Percentiles rank a stretch among this genome's conserved stretches.
phyloP scores from a whole-genome alignment of 1,140 invertebrate genomes.

The Trinorchestia longiramus region DNA sequence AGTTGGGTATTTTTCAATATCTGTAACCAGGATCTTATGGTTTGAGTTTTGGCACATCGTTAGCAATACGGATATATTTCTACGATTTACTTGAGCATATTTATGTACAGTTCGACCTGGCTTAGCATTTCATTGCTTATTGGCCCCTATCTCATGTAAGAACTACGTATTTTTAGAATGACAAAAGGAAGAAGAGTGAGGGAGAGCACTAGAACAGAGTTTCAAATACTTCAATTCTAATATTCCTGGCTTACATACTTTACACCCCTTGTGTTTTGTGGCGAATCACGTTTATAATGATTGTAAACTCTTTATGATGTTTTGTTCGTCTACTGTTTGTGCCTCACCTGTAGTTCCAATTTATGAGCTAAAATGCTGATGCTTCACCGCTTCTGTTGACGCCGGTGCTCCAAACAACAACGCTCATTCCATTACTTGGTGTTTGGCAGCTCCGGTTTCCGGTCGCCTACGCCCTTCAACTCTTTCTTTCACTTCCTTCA shows the following conservation, averaged over 20 bases:
- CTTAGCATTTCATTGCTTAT: not conserved
- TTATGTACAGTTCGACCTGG: not conserved
- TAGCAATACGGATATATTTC: not conserved
- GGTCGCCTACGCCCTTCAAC: not conserved
- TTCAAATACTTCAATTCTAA: not conserved
- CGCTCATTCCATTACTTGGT: not conserved
- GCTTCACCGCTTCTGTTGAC: not conserved
- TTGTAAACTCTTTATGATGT: not conserved
- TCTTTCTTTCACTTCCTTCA: slow-evolving; percentile 20
- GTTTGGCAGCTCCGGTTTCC: slow-evolving; percentile 2
- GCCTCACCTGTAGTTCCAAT: not conserved
- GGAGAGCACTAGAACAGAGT: too few relatives aligned
- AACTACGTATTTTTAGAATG: not conserved
- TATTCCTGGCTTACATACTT: not conserved
- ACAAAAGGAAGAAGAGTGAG: too few relatives aligned
- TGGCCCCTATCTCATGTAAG: not conserved
- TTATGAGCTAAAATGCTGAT: not conserved
- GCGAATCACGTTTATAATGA: not conserved
- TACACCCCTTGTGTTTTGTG: not conserved
- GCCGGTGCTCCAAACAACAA: not conserved
- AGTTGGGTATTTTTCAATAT: not conserved
- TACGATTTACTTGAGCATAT: not conserved
- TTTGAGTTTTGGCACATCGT: not conserved
- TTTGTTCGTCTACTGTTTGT: not conserved
- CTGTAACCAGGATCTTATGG: not conserved